Base-by-base conservation (phyloP, 1,140 invertebrate genomes). In the Dinoponera quadriceps region DNA sequence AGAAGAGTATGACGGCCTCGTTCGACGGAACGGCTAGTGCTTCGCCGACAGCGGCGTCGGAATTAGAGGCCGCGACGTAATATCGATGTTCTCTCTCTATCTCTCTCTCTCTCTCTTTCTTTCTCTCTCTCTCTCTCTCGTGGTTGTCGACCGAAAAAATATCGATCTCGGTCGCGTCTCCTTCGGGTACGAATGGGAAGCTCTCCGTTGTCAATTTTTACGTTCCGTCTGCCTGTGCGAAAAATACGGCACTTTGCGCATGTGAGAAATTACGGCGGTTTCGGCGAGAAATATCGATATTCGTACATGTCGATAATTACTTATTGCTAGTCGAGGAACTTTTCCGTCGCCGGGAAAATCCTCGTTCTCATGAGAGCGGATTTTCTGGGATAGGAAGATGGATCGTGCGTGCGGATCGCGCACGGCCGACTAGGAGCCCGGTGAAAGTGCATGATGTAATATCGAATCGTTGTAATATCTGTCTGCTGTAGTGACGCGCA, bases 1-100 rank as follows among this genome's bases (percentile, higher is more conserved):
- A 69, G 82, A 85, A 69, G 59, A 86, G 85, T 80, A 87, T 81
- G 86, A 87, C 75, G 82, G 71, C 85, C 86, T 85, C 75, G 51
- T 88, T 88, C 65, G 73, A 54, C 68, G 55, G 54, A 22, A 63
- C 22, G 18, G 27, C 22, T 59, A 25, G 48, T 57, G 59, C 27
- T 49, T 18, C 38, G 20, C 18, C 62, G 62, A 22, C 62, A 33
- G 59, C 59, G 27, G n/a, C n/a, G 27, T 80, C 22, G 65, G 75
- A 80, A 80, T 80, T 80, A 71, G 51, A 80, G 75, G 57, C 22
- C 14, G 14, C 60, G 20, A 0, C 44, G 51, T 48, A 80, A 71
- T 71, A 80, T 80, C 75, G 65, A 80, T 71, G 29, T 75, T 63
- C 29, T 20, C n/a, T n/a, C n/a, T n/a, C n/a, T n/a, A n/a, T n/a